Evolutionary conservation across 2,888 invertebrate genomes (phyloP).

Genomic region (Heptascelio sp.): DNA sequence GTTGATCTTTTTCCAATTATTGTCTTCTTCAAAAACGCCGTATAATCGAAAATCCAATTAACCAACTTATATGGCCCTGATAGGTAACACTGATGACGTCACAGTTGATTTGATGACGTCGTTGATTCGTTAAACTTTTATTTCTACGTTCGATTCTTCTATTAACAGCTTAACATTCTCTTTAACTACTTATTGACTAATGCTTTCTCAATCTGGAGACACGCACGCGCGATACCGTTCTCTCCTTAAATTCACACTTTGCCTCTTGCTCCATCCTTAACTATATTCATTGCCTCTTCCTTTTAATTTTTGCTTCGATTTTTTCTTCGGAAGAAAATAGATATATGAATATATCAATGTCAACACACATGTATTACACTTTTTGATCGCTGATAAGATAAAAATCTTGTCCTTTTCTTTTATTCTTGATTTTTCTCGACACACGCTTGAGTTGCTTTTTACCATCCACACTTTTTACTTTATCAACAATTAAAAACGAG

Average conservation of each 20-base stretch:
- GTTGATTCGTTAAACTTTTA: slow-evolving; percentile 68
- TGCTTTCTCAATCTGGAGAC: slow-evolving; percentile 71
- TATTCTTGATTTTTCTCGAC: not conserved
- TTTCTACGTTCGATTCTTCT: slow-evolving; percentile 64
- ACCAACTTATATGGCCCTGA: slow-evolving; percentile 69
- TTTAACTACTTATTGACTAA: slow-evolving; percentile 79
- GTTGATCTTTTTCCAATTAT: slow-evolving; percentile 9
- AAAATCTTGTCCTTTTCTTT: not conserved
- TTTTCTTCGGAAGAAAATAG: slow-evolving; percentile 78
- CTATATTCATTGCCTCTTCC: no score
- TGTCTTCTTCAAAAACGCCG: not conserved
- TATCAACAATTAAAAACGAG: no score
- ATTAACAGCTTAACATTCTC: slow-evolving; percentile 67
- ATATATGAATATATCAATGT: slow-evolving; percentile 64
- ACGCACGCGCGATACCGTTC: slow-evolving; percentile 61
- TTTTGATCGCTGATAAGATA: not conserved
- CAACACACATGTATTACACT: slow-evolving; percentile 19
- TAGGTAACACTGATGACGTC: slow-evolving; percentile 77
- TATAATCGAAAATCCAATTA: slow-evolving; percentile 30
- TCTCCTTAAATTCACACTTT: not conserved
- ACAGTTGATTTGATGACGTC: slow-evolving; percentile 64
- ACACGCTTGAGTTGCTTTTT: no score
- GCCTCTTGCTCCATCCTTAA: no score
- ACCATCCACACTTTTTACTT: no score
- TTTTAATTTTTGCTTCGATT: slow-evolving; percentile 75